Evolutionary conservation across 2,797 vertebrate species (phyloP), one percentile per base, ranked within the genome.

Genomic region (Poliocrania exsul): DNA sequence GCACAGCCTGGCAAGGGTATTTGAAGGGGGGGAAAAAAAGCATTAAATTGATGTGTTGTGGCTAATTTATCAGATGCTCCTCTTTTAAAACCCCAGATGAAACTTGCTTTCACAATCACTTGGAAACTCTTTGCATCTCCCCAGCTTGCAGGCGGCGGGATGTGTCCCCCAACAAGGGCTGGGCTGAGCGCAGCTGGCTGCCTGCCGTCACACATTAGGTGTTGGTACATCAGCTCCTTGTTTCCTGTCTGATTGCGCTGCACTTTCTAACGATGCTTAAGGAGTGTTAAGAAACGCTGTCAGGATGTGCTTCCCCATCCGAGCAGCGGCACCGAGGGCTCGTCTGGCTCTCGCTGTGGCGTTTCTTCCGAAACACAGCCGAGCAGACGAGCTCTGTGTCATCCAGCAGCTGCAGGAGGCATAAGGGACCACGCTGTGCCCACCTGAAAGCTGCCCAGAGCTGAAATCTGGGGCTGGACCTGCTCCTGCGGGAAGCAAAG

Each of bases 401-500:
- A 1, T 3, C 56, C 66, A 2, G 66, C 17, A 7, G 83, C 49
- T 35, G 57, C 18, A 1, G 64, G 16, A 33, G 56, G 53, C 46
- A 17, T n/a, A 1, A 51, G 50, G 26, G 26, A 47, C 11, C 31
- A 6, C 42, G 1, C 35, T 4, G 49, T 0, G 1, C 42, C 31
- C 82, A 40, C 19, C 65, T 1, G 0, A 17, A 46, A 9, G 19
- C 2, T 50, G 67, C 33, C 13, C 51, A 5, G 44, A 21, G 46
- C 18, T 3, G 0, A 46, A 14, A 25, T 13, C 9, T 18, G 38
- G 26, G 28, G 33, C 25, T 1, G 1, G 57, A 9, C 54, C 50
- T 0, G 1, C 64, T 85, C 26, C 64, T 54, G 54, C 0, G 1
- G 4, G 25, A 4, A 14, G 28, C 10, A 8, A 12, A 21, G 53